A percentile compares a stretch with the other conserved stretches of the same genome.
Evolutionary conservation across 2,113 vertebrate species (phyloP).

Genomic region (Athene cunicularia): DNA sequence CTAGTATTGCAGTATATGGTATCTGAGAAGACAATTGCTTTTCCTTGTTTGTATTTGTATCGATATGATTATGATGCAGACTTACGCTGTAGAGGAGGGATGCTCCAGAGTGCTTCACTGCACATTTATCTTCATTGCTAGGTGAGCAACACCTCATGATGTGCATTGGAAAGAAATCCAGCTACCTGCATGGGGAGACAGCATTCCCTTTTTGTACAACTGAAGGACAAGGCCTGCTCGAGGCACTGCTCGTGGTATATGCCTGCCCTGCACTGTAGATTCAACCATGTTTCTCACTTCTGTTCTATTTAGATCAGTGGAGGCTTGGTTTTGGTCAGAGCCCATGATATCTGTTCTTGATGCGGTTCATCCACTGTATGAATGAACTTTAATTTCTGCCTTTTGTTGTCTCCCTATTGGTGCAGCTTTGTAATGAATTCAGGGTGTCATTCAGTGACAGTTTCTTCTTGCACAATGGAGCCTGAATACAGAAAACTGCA

Average conservation of each 20-base stretch:
- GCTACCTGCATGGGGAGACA: fast-evolving
- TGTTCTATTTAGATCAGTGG: background rate
- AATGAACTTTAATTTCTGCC: constrained; percentile 16
- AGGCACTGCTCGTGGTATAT: fast-evolving
- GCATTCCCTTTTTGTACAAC: background rate
- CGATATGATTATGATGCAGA: background rate
- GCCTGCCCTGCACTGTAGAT: background rate
- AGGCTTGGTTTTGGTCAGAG: background rate
- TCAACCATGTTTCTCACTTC: background rate
- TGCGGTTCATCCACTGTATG: background rate
- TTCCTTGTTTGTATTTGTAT: background rate
- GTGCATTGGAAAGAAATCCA: background rate
- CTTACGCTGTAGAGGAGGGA: background rate
- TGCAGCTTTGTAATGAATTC: constrained; percentile 60
- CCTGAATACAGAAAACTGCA: constrained; percentile 34
- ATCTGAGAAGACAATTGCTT: background rate
- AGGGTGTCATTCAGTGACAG: constrained; percentile 50
- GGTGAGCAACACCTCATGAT: background rate
- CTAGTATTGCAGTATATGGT: background rate
- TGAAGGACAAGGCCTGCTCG: fast-evolving
- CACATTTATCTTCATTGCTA: background rate
- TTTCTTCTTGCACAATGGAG: constrained; percentile 45
- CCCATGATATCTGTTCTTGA: background rate
- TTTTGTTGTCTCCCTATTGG: constrained; percentile 48
- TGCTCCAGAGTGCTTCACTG: background rate